Evolutionary conservation across 2,113 vertebrate genomes (phyloP), one percentile per base, ranked within the genome.

Genomic region (Planiliza haematocheilus): DNA sequence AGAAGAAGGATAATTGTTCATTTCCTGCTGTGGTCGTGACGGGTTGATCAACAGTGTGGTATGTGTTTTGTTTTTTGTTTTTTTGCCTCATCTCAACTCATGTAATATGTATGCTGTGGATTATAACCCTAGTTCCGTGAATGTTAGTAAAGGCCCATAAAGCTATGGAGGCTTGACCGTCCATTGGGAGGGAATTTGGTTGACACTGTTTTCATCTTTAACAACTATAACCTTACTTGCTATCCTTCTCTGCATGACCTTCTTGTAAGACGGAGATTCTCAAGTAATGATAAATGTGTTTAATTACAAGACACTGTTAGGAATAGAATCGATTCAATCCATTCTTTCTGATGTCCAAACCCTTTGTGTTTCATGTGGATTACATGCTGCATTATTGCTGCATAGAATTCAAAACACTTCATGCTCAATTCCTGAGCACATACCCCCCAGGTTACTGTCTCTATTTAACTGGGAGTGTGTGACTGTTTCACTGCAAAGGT

Each of bases 1-100:
- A 30, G 24, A 30, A 30, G 67, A 42, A 51, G 67, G 20, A 71
- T 86, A 82, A 90, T 88, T 83, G 79, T 84, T 82, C 39, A 89
- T 87, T 86, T 86, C 83, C 86, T 81, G 59, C 74, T 20, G 18
- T 34, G 58, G 57, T 45, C 16, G 9, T 66, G 68, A 79, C 70
- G 53, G 55, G 42, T 71, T 74, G 79, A 80, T 56, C 68, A 30
- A 87, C 36, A 65, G 34, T 51, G 66, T 24, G 49, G 13, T 58
- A 12, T 37, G 73, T 0, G 4, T 50, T 56, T 48, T 80, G 8
- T 68, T 36, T 6, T 58, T 60, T 58, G n/a, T n/a, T n/a, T n/a
- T 57, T 55, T 42, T 30, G 16, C 9, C 16, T 80, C 36, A 63
- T 69, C 49, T 69, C 24, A 66, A 59, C 45, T 82, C 55, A 77